Conservation (phyloP, 1,140 invertebrate genomes). For the Kradibia gibbosae region DNA sequence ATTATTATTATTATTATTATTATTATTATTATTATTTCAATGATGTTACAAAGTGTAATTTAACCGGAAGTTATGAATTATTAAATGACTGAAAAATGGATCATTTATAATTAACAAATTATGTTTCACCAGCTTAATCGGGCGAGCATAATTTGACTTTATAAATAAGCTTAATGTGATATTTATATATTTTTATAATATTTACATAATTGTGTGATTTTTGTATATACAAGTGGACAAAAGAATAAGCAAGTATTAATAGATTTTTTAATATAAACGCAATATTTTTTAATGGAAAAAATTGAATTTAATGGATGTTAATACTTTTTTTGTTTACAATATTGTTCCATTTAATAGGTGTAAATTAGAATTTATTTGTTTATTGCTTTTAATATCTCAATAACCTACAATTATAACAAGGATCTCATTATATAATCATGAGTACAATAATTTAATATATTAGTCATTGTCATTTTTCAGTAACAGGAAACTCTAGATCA, state of each 20-base stretch:
- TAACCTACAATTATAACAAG: constrained; percentile 29
- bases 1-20: too few species aligned
- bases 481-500: too few species aligned
- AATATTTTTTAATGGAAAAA: constrained; percentile 18
- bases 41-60: constrained; percentile 65
- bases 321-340: neutral
- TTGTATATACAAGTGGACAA: constrained; percentile 24
- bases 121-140: constrained; percentile 39
- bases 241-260: constrained; percentile 41
- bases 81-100: constrained; percentile 2
- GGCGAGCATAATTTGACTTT: constrained; percentile 40
- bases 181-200: constrained; percentile 42
- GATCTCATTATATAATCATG: too few species aligned
- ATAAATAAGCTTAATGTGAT: constrained; percentile 40
- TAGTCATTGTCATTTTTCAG: too few species aligned
- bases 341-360: neutral
- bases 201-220: constrained; percentile 46
- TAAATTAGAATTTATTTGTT: neutral
- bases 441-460: too few species aligned
- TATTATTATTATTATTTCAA: constrained; percentile 64
- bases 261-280: constrained; percentile 16
- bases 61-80: constrained; percentile 49
- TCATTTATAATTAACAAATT: constrained; percentile 41
- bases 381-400: constrained; percentile 31
- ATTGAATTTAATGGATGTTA: neutral